A percentile compares a stretch with the other conserved stretches of the same genome.
Conservation (phyloP, 2,113 vertebrate genomes). For the Scomber japonicus region DNA sequence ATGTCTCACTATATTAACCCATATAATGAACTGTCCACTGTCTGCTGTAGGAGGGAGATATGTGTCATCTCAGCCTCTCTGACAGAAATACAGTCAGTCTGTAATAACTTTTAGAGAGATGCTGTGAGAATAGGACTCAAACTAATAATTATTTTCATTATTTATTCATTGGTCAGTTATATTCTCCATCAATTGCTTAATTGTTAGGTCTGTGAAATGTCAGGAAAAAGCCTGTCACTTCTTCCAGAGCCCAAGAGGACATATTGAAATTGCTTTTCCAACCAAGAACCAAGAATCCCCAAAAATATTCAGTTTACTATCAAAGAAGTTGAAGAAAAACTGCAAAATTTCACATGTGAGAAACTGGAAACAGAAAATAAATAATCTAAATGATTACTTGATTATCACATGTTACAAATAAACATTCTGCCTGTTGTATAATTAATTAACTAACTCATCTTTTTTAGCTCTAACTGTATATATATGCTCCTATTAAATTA, state of each 20-base stretch:
- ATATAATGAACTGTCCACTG: conserved; percentile 23
- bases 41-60: conserved; percentile 10
- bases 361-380: not conserved
- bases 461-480: not conserved
- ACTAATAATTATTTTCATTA: not conserved
- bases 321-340: not conserved
- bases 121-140: not conserved
- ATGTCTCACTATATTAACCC: conserved; percentile 13
- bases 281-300: no score
- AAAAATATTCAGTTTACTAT: not conserved
- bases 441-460: not conserved
- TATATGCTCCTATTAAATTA: not conserved
- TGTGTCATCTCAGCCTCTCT: not conserved
- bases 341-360: not conserved
- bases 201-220: no score
- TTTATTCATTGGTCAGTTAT: not conserved
- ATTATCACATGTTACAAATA: not conserved
- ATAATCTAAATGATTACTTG: not conserved
- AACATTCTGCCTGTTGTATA: not conserved
- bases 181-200: no score
- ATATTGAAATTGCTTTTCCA: conserved; percentile 11
- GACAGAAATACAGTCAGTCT: not conserved
- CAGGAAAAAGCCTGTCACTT: not conserved
- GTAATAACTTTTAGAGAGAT: conserved; percentile 8
- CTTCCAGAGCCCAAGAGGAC: not conserved